Conservation (phyloP, 1,140 invertebrate species). For the Neuroterus valhalla region DNA sequence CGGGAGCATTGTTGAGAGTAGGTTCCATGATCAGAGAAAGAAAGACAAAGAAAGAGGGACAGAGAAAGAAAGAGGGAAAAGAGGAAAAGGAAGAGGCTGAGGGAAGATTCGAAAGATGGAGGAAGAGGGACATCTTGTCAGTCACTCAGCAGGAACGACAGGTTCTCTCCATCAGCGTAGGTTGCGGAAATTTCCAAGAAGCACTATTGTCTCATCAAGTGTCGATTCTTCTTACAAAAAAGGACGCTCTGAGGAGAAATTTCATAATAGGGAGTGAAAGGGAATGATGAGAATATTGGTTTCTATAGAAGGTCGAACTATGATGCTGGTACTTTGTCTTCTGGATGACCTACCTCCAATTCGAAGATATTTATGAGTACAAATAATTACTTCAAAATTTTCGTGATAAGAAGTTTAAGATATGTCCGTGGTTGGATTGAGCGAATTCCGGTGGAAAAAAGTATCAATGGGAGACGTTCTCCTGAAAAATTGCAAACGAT, state of each 20-base stretch:
- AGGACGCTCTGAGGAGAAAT: background rate
- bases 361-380: too few species aligned
- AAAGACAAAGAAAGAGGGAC: conserved; percentile 37
- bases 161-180: conserved; percentile 35
- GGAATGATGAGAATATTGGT: background rate
- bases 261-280: background rate
- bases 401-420: too few species aligned
- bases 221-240: conserved; percentile 20
- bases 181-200: conserved; percentile 25
- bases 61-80: conserved; percentile 33
- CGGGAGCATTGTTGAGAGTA: conserved; percentile 13
- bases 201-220: conserved; percentile 22
- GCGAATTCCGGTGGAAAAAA: too few species aligned
- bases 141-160: conserved; percentile 55
- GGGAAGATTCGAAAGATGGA: conserved; percentile 33
- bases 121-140: conserved; percentile 56
- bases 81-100: conserved; percentile 35
- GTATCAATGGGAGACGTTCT: too few species aligned
- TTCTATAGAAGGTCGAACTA: too few species aligned
- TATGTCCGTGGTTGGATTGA: too few species aligned
- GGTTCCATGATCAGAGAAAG: conserved; percentile 28
- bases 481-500: too few species aligned
- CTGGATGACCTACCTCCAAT: too few species aligned
- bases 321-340: too few species aligned
- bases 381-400: too few species aligned